Evolutionary conservation across 2,797 vertebrate genomes (phyloP).

Genomic region (Nothura maculosa): DNA sequence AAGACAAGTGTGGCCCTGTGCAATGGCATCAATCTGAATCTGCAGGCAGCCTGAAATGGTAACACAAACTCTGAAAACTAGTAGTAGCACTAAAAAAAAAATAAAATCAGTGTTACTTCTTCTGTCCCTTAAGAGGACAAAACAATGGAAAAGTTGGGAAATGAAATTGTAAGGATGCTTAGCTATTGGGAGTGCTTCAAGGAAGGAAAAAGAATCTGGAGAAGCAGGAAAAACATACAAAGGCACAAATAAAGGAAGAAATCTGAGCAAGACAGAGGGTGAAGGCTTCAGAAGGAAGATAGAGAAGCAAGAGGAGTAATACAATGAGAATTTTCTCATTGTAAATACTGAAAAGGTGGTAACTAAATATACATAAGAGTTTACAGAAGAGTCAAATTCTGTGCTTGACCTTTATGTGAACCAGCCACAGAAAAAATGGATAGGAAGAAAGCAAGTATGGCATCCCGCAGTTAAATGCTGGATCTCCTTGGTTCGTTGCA

Average conservation of each 20-base stretch:
- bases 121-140: conserved; percentile 3
- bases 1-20: not conserved
- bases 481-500: conserved; percentile 1
- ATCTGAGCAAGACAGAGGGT: not conserved
- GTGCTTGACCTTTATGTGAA: conserved; percentile 11
- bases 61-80: not conserved
- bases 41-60: conserved; percentile 14
- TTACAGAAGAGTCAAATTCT: not conserved
- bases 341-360: not conserved
- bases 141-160: conserved; percentile 3
- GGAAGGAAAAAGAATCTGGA: not conserved
- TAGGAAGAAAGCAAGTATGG: not conserved
- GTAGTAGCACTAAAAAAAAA: not conserved
- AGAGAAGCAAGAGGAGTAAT: not conserved
- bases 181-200: not conserved
- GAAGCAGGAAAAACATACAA: not conserved
- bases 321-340: not conserved
- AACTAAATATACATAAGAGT: not conserved
- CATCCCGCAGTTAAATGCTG: not conserved
- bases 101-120: not conserved
- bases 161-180: not conserved
- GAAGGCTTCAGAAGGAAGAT: not conserved
- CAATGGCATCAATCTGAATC: conserved; percentile 11
- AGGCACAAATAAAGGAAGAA: not conserved
- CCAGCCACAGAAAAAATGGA: not conserved